These are phyloP conservation scores for Premnoplex brunnescens DNA, from an alignment of 2,797 vertebrate genomes.

Conservation along the genomic window DNA sequence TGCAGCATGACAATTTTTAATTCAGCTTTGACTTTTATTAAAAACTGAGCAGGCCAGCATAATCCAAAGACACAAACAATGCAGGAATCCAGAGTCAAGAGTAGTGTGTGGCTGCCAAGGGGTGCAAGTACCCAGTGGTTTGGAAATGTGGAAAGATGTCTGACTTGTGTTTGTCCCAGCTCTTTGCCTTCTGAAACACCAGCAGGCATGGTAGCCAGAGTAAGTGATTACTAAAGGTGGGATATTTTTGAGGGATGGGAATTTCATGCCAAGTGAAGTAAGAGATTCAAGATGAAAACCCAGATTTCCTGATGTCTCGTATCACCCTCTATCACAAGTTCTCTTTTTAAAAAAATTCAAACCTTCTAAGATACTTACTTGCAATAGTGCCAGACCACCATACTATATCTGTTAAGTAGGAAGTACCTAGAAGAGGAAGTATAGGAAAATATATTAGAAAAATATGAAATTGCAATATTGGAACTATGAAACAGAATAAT, in stretches of 20 bases:
- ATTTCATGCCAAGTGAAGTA: not conserved
- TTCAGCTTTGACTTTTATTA: slow-evolving; percentile 14
- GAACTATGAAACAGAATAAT: not conserved
- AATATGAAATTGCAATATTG: not conserved
- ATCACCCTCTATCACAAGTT: not conserved
- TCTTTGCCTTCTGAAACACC: not conserved
- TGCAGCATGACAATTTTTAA: not conserved
- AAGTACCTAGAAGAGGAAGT: slow-evolving; percentile 79
- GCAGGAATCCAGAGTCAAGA: not conserved
- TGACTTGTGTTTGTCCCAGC: not conserved
- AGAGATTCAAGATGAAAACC: not conserved
- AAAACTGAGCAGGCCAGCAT: not conserved
- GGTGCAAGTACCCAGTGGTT: not conserved
- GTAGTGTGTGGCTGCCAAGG: not conserved
- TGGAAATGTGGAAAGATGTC: not conserved
- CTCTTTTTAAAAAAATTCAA: not conserved
- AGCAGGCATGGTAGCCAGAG: not conserved
- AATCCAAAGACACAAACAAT: not conserved
- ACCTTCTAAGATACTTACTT: slow-evolving; percentile 83
- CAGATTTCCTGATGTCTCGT: not conserved
- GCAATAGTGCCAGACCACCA: slow-evolving; percentile 94
- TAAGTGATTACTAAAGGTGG: not conserved
- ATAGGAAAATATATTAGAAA: not conserved
- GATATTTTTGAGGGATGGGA: not conserved
- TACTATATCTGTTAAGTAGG: slow-evolving; percentile 88